Conservation (phyloP, 92 coral and sea anemone genomes). For the Actinernus sp. region DNA sequence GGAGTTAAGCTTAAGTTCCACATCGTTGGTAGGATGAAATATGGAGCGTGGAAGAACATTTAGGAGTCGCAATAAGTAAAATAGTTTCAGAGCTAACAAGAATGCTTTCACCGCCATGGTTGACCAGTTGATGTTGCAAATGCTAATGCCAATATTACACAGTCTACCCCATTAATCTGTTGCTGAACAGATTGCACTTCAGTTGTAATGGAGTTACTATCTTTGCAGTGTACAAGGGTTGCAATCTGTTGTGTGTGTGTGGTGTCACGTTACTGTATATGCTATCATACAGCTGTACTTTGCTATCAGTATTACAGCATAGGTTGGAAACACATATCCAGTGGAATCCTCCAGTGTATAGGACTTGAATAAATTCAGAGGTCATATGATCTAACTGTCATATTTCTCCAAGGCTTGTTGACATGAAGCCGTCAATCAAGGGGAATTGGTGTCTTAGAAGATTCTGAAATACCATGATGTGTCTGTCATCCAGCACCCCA, state of each 20-base stretch:
- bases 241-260: slow-evolving; percentile 21
- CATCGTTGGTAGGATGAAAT: too few species aligned
- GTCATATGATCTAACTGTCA: too few species aligned
- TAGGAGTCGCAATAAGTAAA: too few species aligned
- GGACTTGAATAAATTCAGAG: slow-evolving; percentile 13
- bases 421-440: slow-evolving; percentile 28
- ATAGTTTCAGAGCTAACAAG: too few species aligned
- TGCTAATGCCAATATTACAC: too few species aligned
- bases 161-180: too few species aligned
- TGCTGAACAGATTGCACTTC: too few species aligned
- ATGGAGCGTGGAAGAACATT: too few species aligned
- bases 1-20: too few species aligned
- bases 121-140: too few species aligned
- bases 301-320: slow-evolving; percentile 6
- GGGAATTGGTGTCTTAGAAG: slow-evolving; percentile 36
- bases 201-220: slow-evolving; percentile 13
- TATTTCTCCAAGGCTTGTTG: too few species aligned
- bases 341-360: slow-evolving; percentile 36
- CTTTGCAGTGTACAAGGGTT: slow-evolving; percentile 7
- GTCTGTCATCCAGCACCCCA: slow-evolving; percentile 30
- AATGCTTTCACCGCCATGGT: too few species aligned
- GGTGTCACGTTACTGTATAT: slow-evolving; percentile 25
- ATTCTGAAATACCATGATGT: slow-evolving; percentile 18
- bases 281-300: slow-evolving; percentile 35
- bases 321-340: slow-evolving; percentile 39